phyloP scores from a whole-genome alignment of 2,888 invertebrate genomes.

The Sarcophaga carnaria region DNA sequence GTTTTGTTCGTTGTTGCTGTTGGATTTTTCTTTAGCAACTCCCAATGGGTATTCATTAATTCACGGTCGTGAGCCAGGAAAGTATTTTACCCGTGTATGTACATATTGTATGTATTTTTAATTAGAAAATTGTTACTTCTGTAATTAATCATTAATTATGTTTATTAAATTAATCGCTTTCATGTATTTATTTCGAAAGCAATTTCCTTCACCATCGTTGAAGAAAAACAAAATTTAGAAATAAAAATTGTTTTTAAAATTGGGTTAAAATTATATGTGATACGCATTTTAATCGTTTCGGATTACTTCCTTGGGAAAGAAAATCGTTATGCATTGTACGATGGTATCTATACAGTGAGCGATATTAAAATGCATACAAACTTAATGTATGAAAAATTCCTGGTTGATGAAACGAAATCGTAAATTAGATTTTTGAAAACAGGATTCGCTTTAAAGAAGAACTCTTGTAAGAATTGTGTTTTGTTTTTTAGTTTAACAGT shows the following conservation, averaged over 20 bases:
- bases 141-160: slow-evolving; percentile 60
- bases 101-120: slow-evolving; percentile 14
- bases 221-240: background rate
- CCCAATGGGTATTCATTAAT: background rate
- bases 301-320: slow-evolving; percentile 32
- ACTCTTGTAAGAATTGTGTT: no score
- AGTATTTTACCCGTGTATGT: background rate
- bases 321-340: background rate
- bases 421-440: no score
- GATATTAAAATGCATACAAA: no score
- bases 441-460: no score
- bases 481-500: no score
- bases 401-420: no score
- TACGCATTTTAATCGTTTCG: slow-evolving; percentile 11
- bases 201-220: no score
- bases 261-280: slow-evolving; percentile 4
- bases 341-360: no score
- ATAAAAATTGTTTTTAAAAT: slow-evolving; percentile 1
- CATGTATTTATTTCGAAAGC: no score
- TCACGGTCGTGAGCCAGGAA: slow-evolving; percentile 6
- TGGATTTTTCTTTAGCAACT: background rate
- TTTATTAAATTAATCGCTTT: slow-evolving; percentile 11
- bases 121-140: slow-evolving; percentile 55
- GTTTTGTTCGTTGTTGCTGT: slow-evolving; percentile 26
- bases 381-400: no score